Base-by-base conservation (phyloP, 2,888 invertebrate species). In the Chymomyza amoena region DNA sequence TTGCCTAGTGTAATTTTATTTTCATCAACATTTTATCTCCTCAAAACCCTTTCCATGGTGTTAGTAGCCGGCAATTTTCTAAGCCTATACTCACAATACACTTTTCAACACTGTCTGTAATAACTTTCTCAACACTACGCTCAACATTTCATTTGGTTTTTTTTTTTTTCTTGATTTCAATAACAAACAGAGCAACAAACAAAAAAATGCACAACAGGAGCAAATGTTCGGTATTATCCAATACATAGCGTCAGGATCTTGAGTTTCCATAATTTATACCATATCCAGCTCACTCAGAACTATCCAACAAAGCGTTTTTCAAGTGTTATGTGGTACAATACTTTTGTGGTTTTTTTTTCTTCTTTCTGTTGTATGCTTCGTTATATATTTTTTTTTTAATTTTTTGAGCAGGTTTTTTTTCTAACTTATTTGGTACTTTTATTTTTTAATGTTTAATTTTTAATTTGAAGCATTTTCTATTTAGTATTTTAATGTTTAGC, bases 151-250 rank as follows among this genome's bases (percentile, higher is more conserved):
- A 57, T 68, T 54, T 59, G 13, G 25, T 56, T 36, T 66, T 64
- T 64, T 64, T 51, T 64, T 61, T 69, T 68, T 67, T 75, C 4
- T 1, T 13, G 68, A 70, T 78, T 74, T 72, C 71, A 62, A 78
- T 86, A 87, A 80, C 85, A 79, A 86, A 86, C 85, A 85, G 85
- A 87, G 87, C 84, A 85, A 87, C 77, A 84, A 83, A 83, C 81
- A 87, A 85, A 77, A 82, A 86, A 77, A 76, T 79, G 78, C 77
- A 85, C 86, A 85, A 83, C 85, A 84, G 84, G 81, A 85, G 85
- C 84, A 77, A 76, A 72, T 73, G 63, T 63, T 39, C 45, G 60
- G 28, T 60, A 6, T 36, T 64, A 61, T 59, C 52, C 63, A 45
- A 78, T 79, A 70, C 67, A 75, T 74, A 79, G 64, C 61, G 63